A percentile compares a stretch with the other conserved stretches of the same genome.
Evolutionary conservation across 2,113 vertebrate genomes (phyloP).

Genomic region (Dipodomys stephensi): DNA sequence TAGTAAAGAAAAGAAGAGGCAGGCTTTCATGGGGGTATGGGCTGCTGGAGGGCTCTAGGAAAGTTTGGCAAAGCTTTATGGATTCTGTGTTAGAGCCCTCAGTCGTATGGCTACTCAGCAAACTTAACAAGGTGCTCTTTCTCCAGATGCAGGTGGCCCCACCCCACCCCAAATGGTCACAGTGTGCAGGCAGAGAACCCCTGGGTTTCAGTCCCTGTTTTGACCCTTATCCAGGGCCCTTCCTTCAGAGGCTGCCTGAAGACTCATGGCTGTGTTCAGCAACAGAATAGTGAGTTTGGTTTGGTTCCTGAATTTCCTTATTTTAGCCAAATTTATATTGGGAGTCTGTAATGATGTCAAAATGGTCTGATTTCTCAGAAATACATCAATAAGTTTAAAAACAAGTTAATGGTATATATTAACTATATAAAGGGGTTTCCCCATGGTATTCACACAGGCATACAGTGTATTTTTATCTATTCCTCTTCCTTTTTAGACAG

Average conservation of each 20-base stretch:
- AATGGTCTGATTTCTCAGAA: conserved; percentile 4
- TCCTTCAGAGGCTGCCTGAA: no score
- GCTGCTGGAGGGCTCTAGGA: neutral
- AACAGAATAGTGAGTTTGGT: neutral
- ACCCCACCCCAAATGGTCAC: neutral
- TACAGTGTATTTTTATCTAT: no score
- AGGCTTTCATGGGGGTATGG: neutral
- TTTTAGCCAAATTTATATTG: neutral
- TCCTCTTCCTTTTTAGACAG: no score
- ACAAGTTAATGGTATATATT: no score
- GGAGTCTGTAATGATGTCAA: neutral
- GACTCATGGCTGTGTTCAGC: neutral
- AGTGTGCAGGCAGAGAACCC: no score
- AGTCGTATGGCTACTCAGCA: no score
- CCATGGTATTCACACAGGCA: no score
- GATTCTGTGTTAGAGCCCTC: neutral
- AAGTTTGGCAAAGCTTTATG: neutral
- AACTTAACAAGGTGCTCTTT: neutral
- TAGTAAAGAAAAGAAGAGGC: neutral
- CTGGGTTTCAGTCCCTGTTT: neutral
- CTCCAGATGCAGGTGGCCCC: neutral
- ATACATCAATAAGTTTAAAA: neutral
- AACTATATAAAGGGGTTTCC: no score
- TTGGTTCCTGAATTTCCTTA: conserved; percentile 1
- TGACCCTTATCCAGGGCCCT: neutral